Base-by-base conservation (phyloP, 2,888 invertebrate genomes). In the Leptura quadrifasciata region DNA sequence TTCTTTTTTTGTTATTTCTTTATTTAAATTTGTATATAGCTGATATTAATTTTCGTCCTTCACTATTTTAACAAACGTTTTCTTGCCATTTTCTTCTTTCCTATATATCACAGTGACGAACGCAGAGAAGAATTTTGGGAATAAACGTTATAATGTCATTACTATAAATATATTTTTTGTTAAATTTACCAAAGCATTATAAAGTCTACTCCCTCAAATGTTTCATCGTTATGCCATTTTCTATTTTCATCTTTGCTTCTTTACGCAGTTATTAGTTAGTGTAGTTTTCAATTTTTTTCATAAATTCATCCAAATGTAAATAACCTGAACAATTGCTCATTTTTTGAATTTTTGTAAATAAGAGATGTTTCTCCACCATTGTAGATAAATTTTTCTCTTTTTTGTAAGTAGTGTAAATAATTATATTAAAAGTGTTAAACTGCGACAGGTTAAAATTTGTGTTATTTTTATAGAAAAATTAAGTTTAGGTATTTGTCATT, bases 261-360 rank as follows among this genome's bases (percentile, higher is more conserved):
- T 83, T 84, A 83, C 82, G 78, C 75, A 74, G 74, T 82, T 74
- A 76, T 78, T 78, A 80, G 68, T 80, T 80, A 79, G 69, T 12
- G 20, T 69, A 61, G 39, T 52, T 72, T 69, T 78, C 68, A 70
- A 65, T 72, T 70, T 72, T 74, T 78, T 31, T 65, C 74, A 63
- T 74, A 75, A 78, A 78, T 79, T 73, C 71, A 74, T 73, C 71
- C 74, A 78, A 78, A 80, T 86, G 85, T 85, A 82, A 79, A 83
- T 84, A 84, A 84, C 85, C 86, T 86, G 86, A 86, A 85, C 81
- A 85, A 82, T 86, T 86, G 86, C 86, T 86, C 86, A 86, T 79
- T 73, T n/a, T 76, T 79, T 72, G 47, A 52, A 21, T 35, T 69
- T 55, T 47, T 71, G 71, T 71, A 71, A 57, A 71, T 71, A 80